Conservation (phyloP, 30 jellyfish, hydroid and myxozoan species). For the Hydractinia symbiolongicarpus region DNA sequence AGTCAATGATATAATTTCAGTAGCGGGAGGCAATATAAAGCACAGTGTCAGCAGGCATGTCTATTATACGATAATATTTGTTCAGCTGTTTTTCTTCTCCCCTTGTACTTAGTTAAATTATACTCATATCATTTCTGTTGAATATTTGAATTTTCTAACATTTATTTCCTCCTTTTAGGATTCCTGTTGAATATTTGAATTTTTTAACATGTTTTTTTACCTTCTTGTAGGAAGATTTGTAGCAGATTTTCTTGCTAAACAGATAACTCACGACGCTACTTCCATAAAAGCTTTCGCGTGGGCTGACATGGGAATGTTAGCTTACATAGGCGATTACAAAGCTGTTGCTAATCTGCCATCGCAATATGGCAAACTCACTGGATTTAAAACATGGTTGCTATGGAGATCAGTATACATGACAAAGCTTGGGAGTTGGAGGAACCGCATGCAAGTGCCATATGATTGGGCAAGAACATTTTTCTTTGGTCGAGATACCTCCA, state of each 20-base stretch:
- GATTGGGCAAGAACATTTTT: constrained; percentile 96
- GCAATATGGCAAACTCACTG: constrained; percentile 82
- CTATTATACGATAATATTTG: no score
- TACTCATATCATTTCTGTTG: no score
- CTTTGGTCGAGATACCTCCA: constrained; percentile 90
- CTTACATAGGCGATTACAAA: constrained; percentile 87
- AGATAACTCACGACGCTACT: constrained; percentile 25
- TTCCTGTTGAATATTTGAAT: no score
- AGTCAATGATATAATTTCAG: no score
- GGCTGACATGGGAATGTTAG: constrained; percentile 82
- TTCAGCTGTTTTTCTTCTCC: no score
- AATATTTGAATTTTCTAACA: no score
- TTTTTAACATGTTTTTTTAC: no score
- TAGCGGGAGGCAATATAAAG: no score
- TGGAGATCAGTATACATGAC: constrained; percentile 96
- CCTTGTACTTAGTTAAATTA: no score
- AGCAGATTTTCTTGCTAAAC: constrained; percentile 39
- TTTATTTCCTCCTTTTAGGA: background rate
- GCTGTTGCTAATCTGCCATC: constrained; percentile 86
- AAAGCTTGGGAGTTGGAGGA: constrained; percentile 91
- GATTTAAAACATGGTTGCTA: constrained; percentile 84
- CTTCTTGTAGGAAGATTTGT: constrained; percentile 39
- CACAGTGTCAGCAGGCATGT: no score
- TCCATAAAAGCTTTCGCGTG: constrained; percentile 53
- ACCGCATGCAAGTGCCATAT: constrained; percentile 93